Evolutionary conservation across 2,797 vertebrate genomes (phyloP).

Genomic region (Mormyrus hasselquistii): DNA sequence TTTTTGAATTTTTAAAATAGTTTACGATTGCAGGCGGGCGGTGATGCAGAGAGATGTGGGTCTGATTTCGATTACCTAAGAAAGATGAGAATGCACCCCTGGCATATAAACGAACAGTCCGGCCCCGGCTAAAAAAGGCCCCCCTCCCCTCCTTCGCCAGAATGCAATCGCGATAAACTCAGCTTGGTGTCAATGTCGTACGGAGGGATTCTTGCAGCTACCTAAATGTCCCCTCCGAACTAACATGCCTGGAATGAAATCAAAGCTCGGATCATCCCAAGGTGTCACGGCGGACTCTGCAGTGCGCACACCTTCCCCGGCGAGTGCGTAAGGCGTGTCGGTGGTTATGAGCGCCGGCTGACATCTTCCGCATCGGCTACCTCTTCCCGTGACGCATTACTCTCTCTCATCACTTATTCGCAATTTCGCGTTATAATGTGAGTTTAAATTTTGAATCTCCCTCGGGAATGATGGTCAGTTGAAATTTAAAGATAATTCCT

Average conservation of each 20-base stretch:
- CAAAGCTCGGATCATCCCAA: constrained; percentile 18
- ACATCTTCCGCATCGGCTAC: background rate
- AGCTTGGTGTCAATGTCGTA: constrained; percentile 13
- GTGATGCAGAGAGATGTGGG: background rate
- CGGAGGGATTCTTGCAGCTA: background rate
- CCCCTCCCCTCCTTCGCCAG: background rate
- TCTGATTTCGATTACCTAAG: background rate
- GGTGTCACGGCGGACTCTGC: constrained; percentile 19
- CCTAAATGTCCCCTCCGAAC: constrained; percentile 22
- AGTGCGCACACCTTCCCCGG: background rate
- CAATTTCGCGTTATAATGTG: constrained; percentile 30
- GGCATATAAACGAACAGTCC: background rate
- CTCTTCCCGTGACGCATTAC: background rate
- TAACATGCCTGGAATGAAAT: constrained; percentile 18
- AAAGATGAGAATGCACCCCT: background rate
- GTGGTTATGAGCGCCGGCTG: constrained; percentile 8
- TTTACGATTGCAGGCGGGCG: background rate
- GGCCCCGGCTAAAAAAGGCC: background rate
- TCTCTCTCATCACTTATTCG: constrained; percentile 25
- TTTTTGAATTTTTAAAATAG: constrained; percentile 5
- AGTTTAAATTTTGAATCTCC: constrained; percentile 14
- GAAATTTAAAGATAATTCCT: constrained; percentile 18
- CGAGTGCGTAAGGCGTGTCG: background rate
- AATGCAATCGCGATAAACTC: constrained; percentile 20
- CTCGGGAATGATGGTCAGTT: constrained; percentile 15